Evolutionary conservation across 53 echinoderm and acorn worm genomes (phyloP).

Genomic region (Arbacia lixula): DNA sequence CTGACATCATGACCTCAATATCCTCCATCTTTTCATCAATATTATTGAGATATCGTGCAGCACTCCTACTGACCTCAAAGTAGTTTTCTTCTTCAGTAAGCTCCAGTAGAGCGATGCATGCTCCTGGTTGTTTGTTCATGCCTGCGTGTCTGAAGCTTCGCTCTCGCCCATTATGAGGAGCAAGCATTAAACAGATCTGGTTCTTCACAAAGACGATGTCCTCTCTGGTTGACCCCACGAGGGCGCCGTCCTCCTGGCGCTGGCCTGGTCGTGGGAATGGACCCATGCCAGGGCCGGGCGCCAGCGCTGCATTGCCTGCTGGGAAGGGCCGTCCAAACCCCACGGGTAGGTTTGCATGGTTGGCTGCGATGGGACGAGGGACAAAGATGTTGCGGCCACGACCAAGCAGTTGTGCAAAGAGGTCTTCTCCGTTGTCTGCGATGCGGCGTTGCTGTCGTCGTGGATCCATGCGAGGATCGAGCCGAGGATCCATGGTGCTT

Average conservation of each 20-base stretch:
- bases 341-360: background rate
- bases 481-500: constrained; percentile 16
- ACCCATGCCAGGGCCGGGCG: background rate
- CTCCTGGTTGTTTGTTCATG: background rate
- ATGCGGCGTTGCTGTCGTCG: background rate
- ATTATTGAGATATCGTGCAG: no score
- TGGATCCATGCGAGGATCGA: constrained; percentile 30
- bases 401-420: constrained; percentile 40
- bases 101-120: constrained; percentile 21
- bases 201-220: constrained; percentile 16
- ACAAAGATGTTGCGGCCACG: constrained; percentile 1
- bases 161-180: background rate
- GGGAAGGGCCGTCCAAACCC: background rate
- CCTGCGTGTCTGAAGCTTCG: constrained; percentile 26
- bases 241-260: background rate
- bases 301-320: background rate
- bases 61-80: no score
- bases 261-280: background rate
- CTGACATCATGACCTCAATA: background rate
- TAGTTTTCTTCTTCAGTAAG: constrained; percentile 39
- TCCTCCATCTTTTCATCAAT: no score
- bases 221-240: background rate
- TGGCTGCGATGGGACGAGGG: constrained; percentile 17
- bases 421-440: constrained; percentile 19
- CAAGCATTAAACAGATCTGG: background rate